Evolutionary conservation across 2,888 invertebrate species (phyloP), one percentile per base, ranked within the genome.

Genomic region (Siphlonurus alternatus): DNA sequence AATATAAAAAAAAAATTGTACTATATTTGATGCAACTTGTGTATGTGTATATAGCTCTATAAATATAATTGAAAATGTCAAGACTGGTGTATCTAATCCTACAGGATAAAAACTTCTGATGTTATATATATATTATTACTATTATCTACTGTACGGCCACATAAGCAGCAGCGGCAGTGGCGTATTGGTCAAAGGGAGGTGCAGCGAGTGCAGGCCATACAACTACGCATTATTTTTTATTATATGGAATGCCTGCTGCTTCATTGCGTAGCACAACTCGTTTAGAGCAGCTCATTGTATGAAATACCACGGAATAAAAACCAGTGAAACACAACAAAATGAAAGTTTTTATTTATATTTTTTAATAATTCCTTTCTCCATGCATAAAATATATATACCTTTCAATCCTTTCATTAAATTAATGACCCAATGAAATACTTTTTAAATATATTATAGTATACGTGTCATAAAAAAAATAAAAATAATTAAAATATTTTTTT

Each of bases 51-150:
- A 56, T 56, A 56, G 56, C 53, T 51, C 10, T n/a, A 15, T 15
- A 51, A n/a, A 51, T n/a, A 20, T 56, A 56, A n/a, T 10, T 56
- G n/a, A 10, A 20, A 56, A 56, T 5, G 20, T 56, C n/a, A 56
- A 56, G 56, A 56, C 56, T 56, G 56, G 56, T 56, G 56, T 56
- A 56, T 56, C n/a, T 5, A 56, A 56, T n/a, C 56, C 56, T 56
- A 56, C 5, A 20, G n/a, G 5, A 56, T 10, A 56, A 20, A 38
- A 38, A 10, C 38, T 38, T 5, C 5, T 38, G 38, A 10, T 38
- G 38, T 38, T 38, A 38, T 38, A 38, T 38, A 38, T 38, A 10
- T 5, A 38, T 38, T 38, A 38, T 38, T 38, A 38, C 15, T 10
- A 38, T 38, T 38, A 38, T 38, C 15, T 38, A 38, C 5, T 38